These are phyloP conservation scores for Hystrix brachyura DNA, from an alignment of 2,113 vertebrate genomes.

Conservation along the genomic window DNA sequence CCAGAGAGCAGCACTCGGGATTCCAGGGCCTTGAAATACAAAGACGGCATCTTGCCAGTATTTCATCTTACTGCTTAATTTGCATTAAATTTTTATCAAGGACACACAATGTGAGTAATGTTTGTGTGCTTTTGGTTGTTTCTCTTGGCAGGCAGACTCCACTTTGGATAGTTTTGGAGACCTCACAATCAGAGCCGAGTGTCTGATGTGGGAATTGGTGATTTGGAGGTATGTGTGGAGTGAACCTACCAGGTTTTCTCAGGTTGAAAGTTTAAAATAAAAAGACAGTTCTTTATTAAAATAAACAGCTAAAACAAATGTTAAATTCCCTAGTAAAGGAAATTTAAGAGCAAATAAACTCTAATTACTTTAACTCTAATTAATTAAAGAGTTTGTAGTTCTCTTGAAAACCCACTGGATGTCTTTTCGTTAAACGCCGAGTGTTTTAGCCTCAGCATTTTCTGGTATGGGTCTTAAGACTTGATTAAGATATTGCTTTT, in stretches of 20 bases:
- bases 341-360: slow-evolving; percentile 28
- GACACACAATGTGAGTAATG: neutral
- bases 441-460: neutral
- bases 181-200: neutral
- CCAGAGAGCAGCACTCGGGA: neutral
- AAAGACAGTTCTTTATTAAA: neutral
- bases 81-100: neutral
- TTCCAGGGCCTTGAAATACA: neutral
- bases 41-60: neutral
- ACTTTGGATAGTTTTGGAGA: neutral
- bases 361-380: neutral
- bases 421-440: neutral
- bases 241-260: neutral
- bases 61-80: slow-evolving; percentile 25
- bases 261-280: neutral
- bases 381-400: neutral
- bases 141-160: neutral
- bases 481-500: slow-evolving; percentile 2
- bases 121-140: neutral
- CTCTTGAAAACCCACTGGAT: neutral
- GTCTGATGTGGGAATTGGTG: neutral
- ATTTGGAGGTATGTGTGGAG: neutral
- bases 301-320: neutral
- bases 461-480: neutral
- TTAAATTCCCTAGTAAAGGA: neutral